Evolutionary conservation across 1,140 invertebrate species (phyloP), one percentile per base, ranked within the genome.

Genomic region (Lepidurus apus): DNA sequence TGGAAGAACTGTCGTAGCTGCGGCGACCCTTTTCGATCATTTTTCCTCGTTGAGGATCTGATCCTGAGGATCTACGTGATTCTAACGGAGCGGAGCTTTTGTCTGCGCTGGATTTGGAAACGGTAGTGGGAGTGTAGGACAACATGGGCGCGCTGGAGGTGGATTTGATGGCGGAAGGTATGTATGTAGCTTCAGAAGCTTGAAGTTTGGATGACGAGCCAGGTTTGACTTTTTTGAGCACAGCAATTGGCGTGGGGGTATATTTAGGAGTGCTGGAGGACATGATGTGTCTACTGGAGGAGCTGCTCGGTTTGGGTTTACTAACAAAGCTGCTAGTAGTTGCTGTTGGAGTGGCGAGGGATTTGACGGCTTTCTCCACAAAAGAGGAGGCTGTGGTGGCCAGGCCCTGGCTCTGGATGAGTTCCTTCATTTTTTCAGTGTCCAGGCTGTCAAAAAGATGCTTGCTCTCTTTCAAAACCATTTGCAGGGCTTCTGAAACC

Each of bases 161-260:
- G 17, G 44, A 42, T 47, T 77, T 65, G 44, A 77, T 11, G 42
- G 76, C 5, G 21, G 76, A 21, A 10, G 76, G 76, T 43, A 42
- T 47, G 42, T 77, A 77, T 8, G 44, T 47, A 24, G 26, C 42
- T 77, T 77, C 76, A 9, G 44, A 34, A 65, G 43, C 17, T 34
- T 45, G 24, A 53, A 45, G 44, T 26, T 65, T 77, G 5, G 45
- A 42, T 8, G 26, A 78, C 21, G 74, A 65, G n/a, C 21, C 26
- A 42, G 43, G 43, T 73, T 80, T 82, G 43, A 75, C 81, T 76
- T 88, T 89, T 80, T 88, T 88, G 9, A 90, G 80, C 83, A 89
- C 87, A 13, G 86, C 85, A 80, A 90, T 89, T 0, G 89, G 89
- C 0, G 90, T 90, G 13, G 89, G 90, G 83, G 89, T 90, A 81